phyloP scores from a whole-genome alignment of 2,888 invertebrate genomes.

The Phania funesta region DNA sequence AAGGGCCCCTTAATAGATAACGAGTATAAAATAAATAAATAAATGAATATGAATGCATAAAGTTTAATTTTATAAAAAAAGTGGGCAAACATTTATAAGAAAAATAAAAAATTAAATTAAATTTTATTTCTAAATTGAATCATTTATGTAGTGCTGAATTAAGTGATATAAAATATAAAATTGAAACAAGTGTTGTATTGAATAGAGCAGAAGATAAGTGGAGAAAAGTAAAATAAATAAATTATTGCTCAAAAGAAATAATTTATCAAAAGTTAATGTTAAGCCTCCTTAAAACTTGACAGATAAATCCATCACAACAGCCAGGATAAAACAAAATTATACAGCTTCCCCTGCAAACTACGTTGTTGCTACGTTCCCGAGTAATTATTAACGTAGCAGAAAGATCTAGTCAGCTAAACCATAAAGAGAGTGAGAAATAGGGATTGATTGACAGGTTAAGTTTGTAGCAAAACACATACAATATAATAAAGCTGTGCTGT shows the following conservation, averaged over 20 bases:
- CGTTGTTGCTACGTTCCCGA: not conserved
- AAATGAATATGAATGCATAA: not conserved
- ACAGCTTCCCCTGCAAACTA: constrained; percentile 1
- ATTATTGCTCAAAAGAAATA: constrained; percentile 49
- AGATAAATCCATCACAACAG: constrained; percentile 61
- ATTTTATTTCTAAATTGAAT: not conserved
- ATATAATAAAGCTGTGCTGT: not conserved
- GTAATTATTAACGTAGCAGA: constrained; percentile 7
- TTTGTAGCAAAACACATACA: constrained; percentile 14
- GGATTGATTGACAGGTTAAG: constrained; percentile 62
- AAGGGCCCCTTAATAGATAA: constrained; percentile 23
- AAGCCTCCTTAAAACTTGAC: constrained; percentile 64
- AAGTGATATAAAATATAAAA: not conserved
- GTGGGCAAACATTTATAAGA: not conserved
- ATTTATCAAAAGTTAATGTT: constrained; percentile 57
- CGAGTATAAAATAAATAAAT: not conserved
- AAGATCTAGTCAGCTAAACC: constrained; percentile 16
- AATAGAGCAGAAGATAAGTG: not conserved
- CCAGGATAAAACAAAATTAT: constrained; percentile 25
- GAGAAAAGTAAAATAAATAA: constrained; percentile 31
- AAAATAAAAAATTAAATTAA: too few relatives aligned
- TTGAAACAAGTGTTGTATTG: not conserved
- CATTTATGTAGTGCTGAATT: not conserved
- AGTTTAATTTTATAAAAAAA: constrained; percentile 3
- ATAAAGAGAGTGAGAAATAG: constrained; percentile 7